Conservation (phyloP, 2,113 vertebrate species). For the Ibidorhyncha struthersii region DNA sequence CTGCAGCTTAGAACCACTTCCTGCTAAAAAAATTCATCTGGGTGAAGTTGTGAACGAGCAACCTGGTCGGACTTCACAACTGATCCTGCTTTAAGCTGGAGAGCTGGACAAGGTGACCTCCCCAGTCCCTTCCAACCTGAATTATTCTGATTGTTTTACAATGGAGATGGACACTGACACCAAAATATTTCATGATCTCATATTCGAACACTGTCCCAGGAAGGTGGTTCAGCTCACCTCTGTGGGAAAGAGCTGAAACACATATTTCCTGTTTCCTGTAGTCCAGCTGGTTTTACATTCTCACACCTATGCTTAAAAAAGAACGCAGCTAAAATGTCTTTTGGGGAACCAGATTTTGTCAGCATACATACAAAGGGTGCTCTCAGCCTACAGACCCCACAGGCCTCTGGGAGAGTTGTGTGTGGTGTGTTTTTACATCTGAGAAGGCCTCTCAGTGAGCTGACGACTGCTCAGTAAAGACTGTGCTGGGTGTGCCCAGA, state of each 20-base stretch:
- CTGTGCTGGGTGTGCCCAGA: not conserved
- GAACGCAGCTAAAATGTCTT: not conserved
- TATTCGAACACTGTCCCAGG: rapidly evolving
- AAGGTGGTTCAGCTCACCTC: not conserved
- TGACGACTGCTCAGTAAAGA: not conserved
- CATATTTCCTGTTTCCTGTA: not conserved
- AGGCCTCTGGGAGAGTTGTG: not conserved
- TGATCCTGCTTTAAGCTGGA: not conserved
- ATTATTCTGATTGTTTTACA: not conserved
- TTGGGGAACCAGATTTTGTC: not conserved
- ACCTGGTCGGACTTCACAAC: not conserved
- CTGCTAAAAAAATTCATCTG: not conserved
- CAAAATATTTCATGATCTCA: not conserved
- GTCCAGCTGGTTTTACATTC: not conserved
- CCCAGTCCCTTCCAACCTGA: not conserved
- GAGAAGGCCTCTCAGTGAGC: not conserved
- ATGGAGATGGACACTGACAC: not conserved
- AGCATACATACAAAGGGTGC: rapidly evolving
- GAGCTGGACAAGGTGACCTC: not conserved
- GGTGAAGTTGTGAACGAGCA: not conserved
- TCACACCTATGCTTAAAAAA: not conserved
- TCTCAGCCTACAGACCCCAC: not conserved
- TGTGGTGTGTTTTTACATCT: not conserved
- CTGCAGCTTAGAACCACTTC: not conserved
- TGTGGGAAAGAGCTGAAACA: not conserved